Percentiles rank a stretch among this genome's conserved stretches.
phyloP scores from a whole-genome alignment of 64 coral and sea anemone genomes.

The Stichodactyla helianthus region DNA sequence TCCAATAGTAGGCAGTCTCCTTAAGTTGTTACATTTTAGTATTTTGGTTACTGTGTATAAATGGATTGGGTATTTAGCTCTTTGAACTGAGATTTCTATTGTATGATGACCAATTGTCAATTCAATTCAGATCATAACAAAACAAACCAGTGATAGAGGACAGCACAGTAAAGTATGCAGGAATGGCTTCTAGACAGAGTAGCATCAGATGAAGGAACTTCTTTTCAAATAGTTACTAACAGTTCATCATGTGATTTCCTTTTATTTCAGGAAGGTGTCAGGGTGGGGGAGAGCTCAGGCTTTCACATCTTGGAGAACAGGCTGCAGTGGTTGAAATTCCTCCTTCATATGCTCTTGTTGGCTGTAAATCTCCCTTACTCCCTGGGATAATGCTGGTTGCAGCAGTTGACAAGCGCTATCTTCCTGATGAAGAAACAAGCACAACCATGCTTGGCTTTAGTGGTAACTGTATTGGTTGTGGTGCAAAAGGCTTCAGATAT shows the following conservation, averaged over 20 bases:
- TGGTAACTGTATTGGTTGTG: slow-evolving; percentile 95
- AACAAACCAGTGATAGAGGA: no score
- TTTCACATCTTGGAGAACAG: slow-evolving; percentile 48
- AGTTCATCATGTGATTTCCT: background rate
- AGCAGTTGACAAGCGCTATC: slow-evolving; percentile 89
- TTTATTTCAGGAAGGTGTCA: slow-evolving; percentile 65
- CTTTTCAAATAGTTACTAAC: background rate
- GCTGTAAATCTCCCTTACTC: slow-evolving; percentile 90
- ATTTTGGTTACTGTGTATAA: no score
- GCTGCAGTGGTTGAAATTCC: slow-evolving; percentile 55
- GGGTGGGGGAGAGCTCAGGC: slow-evolving; percentile 63
- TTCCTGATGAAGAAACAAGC: slow-evolving; percentile 82
- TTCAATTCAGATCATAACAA: no score
- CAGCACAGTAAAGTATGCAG: no score
- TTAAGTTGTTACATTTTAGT: no score
- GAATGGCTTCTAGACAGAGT: background rate
- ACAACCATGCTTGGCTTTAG: slow-evolving; percentile 90
- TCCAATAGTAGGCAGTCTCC: no score
- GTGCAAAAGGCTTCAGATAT: slow-evolving; percentile 83
- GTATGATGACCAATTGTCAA: no score
- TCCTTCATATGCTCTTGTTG: slow-evolving; percentile 73
- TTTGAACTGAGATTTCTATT: no score
- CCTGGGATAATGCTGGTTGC: slow-evolving; percentile 83
- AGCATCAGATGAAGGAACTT: background rate
- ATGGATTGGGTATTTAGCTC: no score